Evolutionary conservation across 2,888 invertebrate genomes (phyloP).

Genomic region (Tetheella fluctuosa): DNA sequence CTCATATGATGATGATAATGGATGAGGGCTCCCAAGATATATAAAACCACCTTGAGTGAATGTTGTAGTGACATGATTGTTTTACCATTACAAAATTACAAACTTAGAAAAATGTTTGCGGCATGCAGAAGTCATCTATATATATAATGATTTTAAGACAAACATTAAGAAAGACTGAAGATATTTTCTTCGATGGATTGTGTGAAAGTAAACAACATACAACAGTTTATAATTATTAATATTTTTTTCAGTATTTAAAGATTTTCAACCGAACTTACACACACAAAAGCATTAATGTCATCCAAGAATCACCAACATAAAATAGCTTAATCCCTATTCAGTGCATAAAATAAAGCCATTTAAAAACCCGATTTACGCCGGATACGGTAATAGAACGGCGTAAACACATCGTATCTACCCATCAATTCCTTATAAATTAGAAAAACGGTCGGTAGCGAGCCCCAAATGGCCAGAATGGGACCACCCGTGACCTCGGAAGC

Average conservation of each 20-base stretch:
- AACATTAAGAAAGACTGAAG: too few species aligned
- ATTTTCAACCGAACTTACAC: neutral
- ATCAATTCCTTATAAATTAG: constrained; percentile 39
- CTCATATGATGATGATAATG: too few species aligned
- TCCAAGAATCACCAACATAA: neutral
- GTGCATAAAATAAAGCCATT: constrained; percentile 9
- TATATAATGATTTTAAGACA: too few species aligned
- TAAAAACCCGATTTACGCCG: constrained; percentile 24
- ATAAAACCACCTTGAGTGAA: too few species aligned
- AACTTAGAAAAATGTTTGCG: too few species aligned
- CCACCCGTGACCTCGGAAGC: constrained; percentile 78
- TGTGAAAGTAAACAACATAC: too few species aligned
- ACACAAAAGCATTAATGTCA: neutral
- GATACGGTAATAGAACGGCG: constrained; percentile 26
- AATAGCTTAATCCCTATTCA: constrained; percentile 2
- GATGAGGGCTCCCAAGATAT: too few species aligned
- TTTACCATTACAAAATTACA: too few species aligned
- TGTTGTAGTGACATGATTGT: too few species aligned
- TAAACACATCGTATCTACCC: constrained; percentile 47
- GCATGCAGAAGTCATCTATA: too few species aligned
- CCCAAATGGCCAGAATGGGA: constrained; percentile 53
- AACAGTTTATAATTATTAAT: too few species aligned
- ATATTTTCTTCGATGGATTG: too few species aligned
- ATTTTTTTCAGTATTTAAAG: neutral
- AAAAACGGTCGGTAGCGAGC: constrained; percentile 46